These are phyloP conservation scores for Nemapogon koenigi DNA, from an alignment of 2,888 invertebrate species.

Conservation along the genomic window DNA sequence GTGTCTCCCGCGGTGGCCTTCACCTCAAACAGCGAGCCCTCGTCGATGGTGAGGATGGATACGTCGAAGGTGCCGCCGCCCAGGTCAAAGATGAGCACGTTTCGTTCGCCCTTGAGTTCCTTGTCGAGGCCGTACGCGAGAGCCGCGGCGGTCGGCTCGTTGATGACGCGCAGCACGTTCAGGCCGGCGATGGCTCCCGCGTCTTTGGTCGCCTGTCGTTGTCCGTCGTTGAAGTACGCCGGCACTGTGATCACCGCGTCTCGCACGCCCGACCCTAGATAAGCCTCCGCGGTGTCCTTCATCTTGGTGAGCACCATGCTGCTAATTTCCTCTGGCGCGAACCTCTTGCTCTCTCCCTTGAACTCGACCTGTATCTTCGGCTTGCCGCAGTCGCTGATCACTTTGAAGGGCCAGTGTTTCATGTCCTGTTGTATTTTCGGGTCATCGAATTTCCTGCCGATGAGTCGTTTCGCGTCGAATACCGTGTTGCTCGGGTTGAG, in stretches of 20 bases:
- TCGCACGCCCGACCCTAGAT: slow-evolving; percentile 66
- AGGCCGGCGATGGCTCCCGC: slow-evolving; percentile 77
- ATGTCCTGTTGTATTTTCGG: slow-evolving; percentile 77
- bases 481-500: slow-evolving; percentile 78
- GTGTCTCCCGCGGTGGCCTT: slow-evolving; percentile 87
- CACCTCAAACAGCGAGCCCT: slow-evolving; percentile 78
- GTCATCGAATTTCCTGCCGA: slow-evolving; percentile 80
- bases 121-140: slow-evolving; percentile 95
- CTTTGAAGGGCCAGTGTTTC: slow-evolving; percentile 84
- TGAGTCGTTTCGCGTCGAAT: slow-evolving; percentile 82
- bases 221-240: slow-evolving; percentile 79
- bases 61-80: slow-evolving; percentile 71
- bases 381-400: slow-evolving; percentile 68
- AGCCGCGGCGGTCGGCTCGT: slow-evolving; percentile 92
- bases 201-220: slow-evolving; percentile 81
- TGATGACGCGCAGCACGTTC: slow-evolving; percentile 82
- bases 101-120: slow-evolving; percentile 70
- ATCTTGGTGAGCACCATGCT: slow-evolving; percentile 68
- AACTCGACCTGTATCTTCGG: slow-evolving; percentile 71
- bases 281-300: slow-evolving; percentile 67
- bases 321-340: slow-evolving; percentile 74
- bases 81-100: slow-evolving; percentile 32
- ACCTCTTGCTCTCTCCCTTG: slow-evolving; percentile 67
- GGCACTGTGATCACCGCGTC: slow-evolving; percentile 83
- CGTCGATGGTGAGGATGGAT: slow-evolving; percentile 81